Percentiles rank a stretch among this genome's conserved stretches.
phyloP scores from a whole-genome alignment of 2,797 vertebrate genomes.

The Xerus rutilus region DNA sequence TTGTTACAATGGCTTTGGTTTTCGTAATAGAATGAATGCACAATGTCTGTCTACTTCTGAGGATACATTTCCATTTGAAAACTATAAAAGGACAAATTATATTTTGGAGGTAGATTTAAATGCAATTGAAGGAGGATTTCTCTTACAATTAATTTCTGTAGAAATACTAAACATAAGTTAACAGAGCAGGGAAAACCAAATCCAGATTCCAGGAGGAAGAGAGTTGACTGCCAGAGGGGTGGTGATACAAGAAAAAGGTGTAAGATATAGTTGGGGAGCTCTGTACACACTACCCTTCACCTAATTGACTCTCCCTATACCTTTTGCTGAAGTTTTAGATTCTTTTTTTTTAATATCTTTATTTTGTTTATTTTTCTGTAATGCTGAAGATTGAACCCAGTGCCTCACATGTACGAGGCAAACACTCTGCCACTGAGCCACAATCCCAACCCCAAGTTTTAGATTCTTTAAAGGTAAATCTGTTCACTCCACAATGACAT shows the following conservation, averaged over 20 bases:
- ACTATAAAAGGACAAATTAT: neutral
- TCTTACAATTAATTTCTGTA: neutral
- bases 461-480: neutral
- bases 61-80: neutral
- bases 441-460: neutral
- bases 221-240: neutral
- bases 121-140: neutral
- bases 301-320: neutral
- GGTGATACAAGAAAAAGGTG: neutral
- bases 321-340: neutral
- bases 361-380: too few species aligned
- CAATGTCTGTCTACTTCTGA: neutral
- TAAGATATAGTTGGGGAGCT: neutral
- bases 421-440: too few species aligned
- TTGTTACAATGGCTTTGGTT: neutral
- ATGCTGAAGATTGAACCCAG: too few species aligned
- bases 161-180: neutral
- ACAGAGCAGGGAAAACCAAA: neutral
- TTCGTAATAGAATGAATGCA: neutral
- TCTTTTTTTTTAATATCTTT: neutral
- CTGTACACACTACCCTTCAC: neutral
- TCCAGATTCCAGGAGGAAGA: neutral
- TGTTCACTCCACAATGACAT: neutral
- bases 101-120: neutral
- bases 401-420: too few species aligned